These are phyloP conservation scores for Himalopsyche japonica DNA, from an alignment of 2,888 invertebrate species.

Conservation along the genomic window DNA sequence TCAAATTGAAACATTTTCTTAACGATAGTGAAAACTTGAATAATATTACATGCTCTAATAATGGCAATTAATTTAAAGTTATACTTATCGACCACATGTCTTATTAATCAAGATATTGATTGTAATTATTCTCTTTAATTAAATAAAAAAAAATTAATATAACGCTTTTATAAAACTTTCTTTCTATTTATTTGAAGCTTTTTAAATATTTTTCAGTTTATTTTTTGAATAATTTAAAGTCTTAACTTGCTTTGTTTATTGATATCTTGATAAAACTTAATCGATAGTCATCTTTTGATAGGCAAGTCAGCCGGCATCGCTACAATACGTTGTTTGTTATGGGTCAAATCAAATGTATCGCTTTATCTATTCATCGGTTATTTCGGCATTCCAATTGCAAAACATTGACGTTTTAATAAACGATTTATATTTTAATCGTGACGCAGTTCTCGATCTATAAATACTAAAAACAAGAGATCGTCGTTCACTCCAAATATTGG, in stretches of 20 bases:
- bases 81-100: no score
- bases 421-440: slow-evolving; percentile 40
- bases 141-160: no score
- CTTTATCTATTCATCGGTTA: slow-evolving; percentile 31
- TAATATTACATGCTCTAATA: no score
- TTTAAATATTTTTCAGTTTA: no score
- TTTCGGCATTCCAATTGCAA: slow-evolving; percentile 37
- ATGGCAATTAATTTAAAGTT: no score
- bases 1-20: no score
- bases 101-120: no score
- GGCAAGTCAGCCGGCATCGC: background rate
- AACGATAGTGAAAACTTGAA: no score
- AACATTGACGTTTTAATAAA: slow-evolving; percentile 40
- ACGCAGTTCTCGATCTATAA: slow-evolving; percentile 25
- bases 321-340: slow-evolving; percentile 21
- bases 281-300: background rate
- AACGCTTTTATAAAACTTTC: no score
- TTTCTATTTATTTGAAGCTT: no score
- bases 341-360: slow-evolving; percentile 31
- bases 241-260: background rate
- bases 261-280: background rate
- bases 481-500: background rate
- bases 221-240: no score
- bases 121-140: no score
- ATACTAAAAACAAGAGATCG: background rate